Percentiles rank a stretch among this genome's conserved stretches.
Evolutionary conservation across 2,113 vertebrate genomes (phyloP).

Genomic region (Syngnathus floridae): DNA sequence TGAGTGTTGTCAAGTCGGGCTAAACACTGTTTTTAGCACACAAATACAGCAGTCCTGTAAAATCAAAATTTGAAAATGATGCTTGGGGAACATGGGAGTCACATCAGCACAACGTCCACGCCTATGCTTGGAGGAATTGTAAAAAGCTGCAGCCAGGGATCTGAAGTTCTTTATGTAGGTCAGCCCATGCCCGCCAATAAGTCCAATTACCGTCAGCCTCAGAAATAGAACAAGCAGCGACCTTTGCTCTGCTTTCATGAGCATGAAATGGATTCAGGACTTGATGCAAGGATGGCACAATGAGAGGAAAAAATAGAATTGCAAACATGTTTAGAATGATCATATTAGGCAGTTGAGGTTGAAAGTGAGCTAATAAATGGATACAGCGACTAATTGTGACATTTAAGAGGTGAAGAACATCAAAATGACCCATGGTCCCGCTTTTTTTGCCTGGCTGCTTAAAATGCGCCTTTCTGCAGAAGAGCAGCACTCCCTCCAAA

Average conservation of each 20-base stretch:
- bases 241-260: constrained; percentile 40
- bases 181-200: constrained; percentile 67
- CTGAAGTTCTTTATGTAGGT: constrained; percentile 60
- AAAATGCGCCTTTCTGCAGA: constrained; percentile 29
- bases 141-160: constrained; percentile 34
- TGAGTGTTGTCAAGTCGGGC: constrained; percentile 30
- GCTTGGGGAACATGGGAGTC: constrained; percentile 54
- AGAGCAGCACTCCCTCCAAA: constrained; percentile 17
- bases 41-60: constrained; percentile 19
- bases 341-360: constrained; percentile 1
- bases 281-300: constrained; percentile 5
- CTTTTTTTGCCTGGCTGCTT: constrained; percentile 25
- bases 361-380: constrained; percentile 4
- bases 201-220: constrained; percentile 62
- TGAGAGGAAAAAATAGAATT: background rate
- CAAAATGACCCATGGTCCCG: constrained; percentile 26
- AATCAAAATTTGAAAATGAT: constrained; percentile 42
- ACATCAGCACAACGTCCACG: constrained; percentile 40
- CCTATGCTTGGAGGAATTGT: constrained; percentile 33
- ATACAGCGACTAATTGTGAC: background rate
- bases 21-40: constrained; percentile 24
- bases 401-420: constrained; percentile 24
- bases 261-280: constrained; percentile 29
- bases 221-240: constrained; percentile 51
- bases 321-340: constrained; percentile 13